Base-by-base conservation (phyloP, 2,888 invertebrate genomes). In the Eurytoma adleriae region DNA sequence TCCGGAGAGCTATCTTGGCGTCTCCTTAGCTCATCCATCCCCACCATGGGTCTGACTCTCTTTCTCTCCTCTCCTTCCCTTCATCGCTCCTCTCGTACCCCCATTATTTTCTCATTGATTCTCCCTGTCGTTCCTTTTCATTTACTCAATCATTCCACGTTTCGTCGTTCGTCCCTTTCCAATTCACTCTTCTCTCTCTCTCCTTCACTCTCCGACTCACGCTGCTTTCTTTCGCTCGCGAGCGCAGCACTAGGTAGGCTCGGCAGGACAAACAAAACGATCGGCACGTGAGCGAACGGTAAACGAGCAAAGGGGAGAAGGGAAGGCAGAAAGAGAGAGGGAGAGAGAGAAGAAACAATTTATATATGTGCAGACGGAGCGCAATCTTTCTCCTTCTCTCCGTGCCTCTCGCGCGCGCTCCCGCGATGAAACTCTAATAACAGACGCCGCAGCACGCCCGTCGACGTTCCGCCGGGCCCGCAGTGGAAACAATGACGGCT, bases 91-190 rank as follows among this genome's bases (percentile, higher is more conserved):
- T 40, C 40, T 40, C 40, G 27, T 12, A n/a, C 59, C 57, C 56
- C 66, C 56, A 52, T 74, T 74, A 74, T 64, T 74, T 74, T 40
- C 64, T 74, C 66, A 74, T 66, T 66, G 64, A 56, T 68, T 56
- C 73, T 74, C 66, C 66, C 64, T 66, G 56, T 40, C 73, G 73
- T 64, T 54, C 40, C 64, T 50, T 73, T 64, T 73, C 73, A 73
- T 54, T 73, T 66, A n/a, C 48, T 56, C 73, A 56, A 66, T 74
- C 40, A 27, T 66, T 48, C 64, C 54, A 56, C 56, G 18, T 56
- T 74, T 52, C 61, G n/a, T 62, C 50, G 12, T 30, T 48, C 70
- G 14, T 18, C 40, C 48, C 20, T 18, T 40, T 59, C 18, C 7
- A 68, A 14, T 54, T 66, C 48, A 7, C 66, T 27, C 5, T 7